Evolutionary conservation across 92 coral and sea anemone species (phyloP).

Genomic region (Galaxea fascicularis): DNA sequence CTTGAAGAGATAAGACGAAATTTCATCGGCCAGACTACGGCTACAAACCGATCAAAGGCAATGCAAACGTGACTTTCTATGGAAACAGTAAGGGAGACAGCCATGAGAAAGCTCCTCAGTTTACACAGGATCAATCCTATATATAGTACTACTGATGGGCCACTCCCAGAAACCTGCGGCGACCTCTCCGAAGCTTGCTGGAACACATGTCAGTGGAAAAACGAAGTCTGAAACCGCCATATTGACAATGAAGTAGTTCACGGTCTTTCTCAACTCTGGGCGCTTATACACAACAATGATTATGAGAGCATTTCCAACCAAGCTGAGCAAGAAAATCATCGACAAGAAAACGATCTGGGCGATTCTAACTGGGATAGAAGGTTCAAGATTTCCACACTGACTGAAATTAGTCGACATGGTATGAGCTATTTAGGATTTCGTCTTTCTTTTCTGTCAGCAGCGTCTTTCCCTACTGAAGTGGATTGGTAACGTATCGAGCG

Average conservation of each 20-base stretch:
- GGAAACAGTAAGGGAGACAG: neutral
- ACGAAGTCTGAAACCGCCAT: slow-evolving; percentile 14
- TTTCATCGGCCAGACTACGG: neutral
- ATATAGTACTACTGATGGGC: neutral
- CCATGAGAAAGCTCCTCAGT: neutral
- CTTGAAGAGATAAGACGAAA: neutral
- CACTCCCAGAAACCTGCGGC: neutral
- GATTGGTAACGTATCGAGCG: too few relatives aligned
- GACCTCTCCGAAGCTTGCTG: neutral
- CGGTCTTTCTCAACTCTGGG: neutral
- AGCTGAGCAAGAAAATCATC: neutral
- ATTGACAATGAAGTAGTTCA: neutral
- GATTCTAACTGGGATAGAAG: too few relatives aligned
- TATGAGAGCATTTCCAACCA: neutral
- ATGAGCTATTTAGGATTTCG: too few relatives aligned
- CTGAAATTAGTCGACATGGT: too few relatives aligned
- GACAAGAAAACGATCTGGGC: too few relatives aligned
- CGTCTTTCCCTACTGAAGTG: too few relatives aligned
- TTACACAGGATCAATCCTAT: neutral
- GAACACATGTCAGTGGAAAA: neutral
- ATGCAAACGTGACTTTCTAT: neutral
- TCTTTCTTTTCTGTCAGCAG: too few relatives aligned
- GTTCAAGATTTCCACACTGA: too few relatives aligned
- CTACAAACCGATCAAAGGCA: slow-evolving; percentile 9
- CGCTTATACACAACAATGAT: neutral